phyloP scores from a whole-genome alignment of 2,888 invertebrate genomes.

The Halictus quadricinctus region DNA sequence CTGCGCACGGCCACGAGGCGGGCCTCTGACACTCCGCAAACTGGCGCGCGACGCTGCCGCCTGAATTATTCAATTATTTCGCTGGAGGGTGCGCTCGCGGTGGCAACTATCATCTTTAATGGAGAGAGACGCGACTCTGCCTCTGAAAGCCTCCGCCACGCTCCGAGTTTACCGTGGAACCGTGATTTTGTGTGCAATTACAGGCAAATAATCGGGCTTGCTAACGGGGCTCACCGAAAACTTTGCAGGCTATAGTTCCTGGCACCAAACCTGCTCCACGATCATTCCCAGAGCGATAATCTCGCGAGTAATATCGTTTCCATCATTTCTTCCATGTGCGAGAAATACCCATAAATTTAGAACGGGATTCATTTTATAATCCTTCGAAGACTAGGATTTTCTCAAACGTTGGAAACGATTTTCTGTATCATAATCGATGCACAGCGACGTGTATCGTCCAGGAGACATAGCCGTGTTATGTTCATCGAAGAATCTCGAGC shows the following conservation, averaged over 20 bases:
- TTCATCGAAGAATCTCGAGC: no score
- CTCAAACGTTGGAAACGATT: no score
- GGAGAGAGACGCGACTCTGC: conserved; percentile 40
- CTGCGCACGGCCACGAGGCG: conserved; percentile 15
- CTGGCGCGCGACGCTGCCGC: conserved; percentile 46
- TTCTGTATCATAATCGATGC: no score
- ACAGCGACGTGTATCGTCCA: no score
- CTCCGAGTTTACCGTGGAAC: conserved; percentile 20
- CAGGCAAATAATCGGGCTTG: conserved; percentile 2
- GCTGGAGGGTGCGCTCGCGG: conserved; percentile 36
- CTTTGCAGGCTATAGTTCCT: neutral
- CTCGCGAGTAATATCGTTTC: no score
- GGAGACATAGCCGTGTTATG: no score
- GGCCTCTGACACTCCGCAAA: conserved; percentile 42
- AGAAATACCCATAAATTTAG: no score
- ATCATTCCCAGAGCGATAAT: neutral
- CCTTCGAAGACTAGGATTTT: no score
- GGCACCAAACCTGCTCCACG: neutral
- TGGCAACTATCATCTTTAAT: conserved; percentile 48
- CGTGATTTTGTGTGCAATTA: conserved; percentile 15
- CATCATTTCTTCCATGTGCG: neutral
- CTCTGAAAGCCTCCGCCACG: conserved; percentile 34
- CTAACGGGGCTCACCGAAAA: neutral
- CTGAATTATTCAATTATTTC: conserved; percentile 70
- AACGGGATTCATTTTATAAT: no score